Conservation (phyloP, 2,888 invertebrate genomes). For the Hydrotaea cyrtoneurina region DNA sequence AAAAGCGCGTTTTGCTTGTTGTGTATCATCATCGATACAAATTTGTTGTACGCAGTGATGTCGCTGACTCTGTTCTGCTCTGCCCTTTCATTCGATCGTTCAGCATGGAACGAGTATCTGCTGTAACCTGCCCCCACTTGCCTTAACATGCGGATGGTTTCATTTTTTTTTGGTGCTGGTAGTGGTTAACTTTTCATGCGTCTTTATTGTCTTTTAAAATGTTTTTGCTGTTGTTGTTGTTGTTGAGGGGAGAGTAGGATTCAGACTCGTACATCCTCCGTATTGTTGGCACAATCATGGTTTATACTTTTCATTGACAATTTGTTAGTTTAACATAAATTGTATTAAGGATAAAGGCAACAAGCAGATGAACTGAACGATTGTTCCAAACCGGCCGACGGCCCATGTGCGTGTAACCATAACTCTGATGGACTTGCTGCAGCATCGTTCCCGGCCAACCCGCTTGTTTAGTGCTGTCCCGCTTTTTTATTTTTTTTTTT, state of each 20-base stretch:
- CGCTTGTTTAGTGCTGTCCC: slow-evolving; percentile 12
- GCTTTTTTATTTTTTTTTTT: slow-evolving; percentile 9
- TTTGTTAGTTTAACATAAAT: slow-evolving; percentile 67
- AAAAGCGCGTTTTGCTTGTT: slow-evolving; percentile 62
- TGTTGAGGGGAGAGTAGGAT: not conserved
- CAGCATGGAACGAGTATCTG: not conserved
- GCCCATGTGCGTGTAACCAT: slow-evolving; percentile 45
- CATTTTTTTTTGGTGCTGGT: slow-evolving; percentile 2
- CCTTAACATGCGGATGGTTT: not conserved
- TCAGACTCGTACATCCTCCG: not conserved
- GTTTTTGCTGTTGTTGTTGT: slow-evolving; percentile 35
- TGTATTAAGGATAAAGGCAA: slow-evolving; percentile 44
- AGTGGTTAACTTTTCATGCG: slow-evolving; percentile 48
- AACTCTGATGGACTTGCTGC: not conserved
- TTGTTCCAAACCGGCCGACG: not conserved
- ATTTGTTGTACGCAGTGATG: slow-evolving; percentile 60
- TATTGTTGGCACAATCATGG: slow-evolving; percentile 26
- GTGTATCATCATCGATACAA: slow-evolving; percentile 55
- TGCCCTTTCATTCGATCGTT: too few relatives aligned
- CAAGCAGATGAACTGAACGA: slow-evolving; percentile 32
- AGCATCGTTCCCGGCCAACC: not conserved
- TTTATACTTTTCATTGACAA: slow-evolving; percentile 63
- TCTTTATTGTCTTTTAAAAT: slow-evolving; percentile 62
- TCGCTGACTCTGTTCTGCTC: not conserved
- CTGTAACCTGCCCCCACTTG: not conserved